Base-by-base conservation (phyloP, 2,888 invertebrate species). In the Gortyna flavago region DNA sequence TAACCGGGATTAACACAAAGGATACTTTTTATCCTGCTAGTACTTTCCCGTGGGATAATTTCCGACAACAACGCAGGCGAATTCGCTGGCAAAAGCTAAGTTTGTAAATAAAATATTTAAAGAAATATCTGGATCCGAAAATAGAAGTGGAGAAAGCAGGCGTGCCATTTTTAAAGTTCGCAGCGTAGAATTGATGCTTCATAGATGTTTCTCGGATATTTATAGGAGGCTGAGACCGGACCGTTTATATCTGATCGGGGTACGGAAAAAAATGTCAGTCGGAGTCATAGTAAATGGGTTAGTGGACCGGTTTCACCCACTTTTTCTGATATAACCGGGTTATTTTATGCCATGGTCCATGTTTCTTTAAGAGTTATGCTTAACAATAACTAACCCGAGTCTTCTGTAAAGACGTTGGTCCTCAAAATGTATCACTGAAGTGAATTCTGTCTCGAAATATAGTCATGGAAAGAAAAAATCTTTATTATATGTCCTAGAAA, bases 101-200 rank as follows among this genome's bases (percentile, higher is more conserved):
- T 75, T 51, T 68, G 8, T n/a, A 71, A 80, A 81, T 80, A 72
- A 69, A 79, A 81, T 72, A 65, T 72, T 72, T 72, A 67, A 86
- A 76, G 62, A 72, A 86, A 76, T 76, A 75, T 79, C 62, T 65
- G 48, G 38, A 67, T 75, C 54, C 70, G 38, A 75, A 80, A 66
- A 74, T 80, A 71, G 62, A 70, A 51, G 29, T 65, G 48, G 32
- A 38, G 61, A 51, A 75, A 44, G 70, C 64, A 74, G 44, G 25
- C 85, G 76, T 81, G 85, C 61, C 69, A 67, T 68, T 85, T 85
- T 86, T 54, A 86, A 85, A 86, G 71, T 83, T 75, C 69, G 66
- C 69, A 11, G 75, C 79, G 65, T 75, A 59, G 66, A 21, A 21
- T 72, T 75, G 73, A 65, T n/a, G 54, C 32, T 70, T 84, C 61